Evolutionary conservation across 2,113 vertebrate species (phyloP).

Genomic region (Heloderma charlesbogerti): DNA sequence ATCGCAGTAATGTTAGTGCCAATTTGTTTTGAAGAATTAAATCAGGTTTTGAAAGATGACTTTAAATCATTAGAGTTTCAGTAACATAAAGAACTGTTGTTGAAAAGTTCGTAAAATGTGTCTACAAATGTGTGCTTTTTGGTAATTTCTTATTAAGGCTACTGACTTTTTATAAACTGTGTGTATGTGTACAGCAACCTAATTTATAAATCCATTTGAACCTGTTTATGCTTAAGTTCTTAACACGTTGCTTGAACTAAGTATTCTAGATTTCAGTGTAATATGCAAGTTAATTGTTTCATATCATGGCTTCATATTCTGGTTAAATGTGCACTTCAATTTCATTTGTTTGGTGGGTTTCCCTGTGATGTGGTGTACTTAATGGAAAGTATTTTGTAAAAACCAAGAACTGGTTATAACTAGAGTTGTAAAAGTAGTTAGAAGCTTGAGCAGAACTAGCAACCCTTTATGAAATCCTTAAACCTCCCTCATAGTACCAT

Average conservation of each 20-base stretch:
- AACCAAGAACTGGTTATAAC: neutral
- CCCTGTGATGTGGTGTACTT: neutral
- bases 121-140: neutral
- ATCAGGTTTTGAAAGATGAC: neutral
- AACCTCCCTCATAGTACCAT: neutral
- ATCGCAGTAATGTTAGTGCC: neutral
- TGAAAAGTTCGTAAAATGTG: neutral
- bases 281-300: neutral
- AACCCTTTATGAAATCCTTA: neutral
- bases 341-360: neutral
- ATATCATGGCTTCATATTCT: neutral
- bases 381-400: neutral
- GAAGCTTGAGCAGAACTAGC: neutral
- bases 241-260: neutral
- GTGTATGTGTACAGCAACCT: neutral
- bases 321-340: neutral
- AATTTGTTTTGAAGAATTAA: neutral
- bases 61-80: neutral
- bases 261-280: neutral
- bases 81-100: neutral
- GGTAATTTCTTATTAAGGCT: neutral
- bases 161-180: neutral
- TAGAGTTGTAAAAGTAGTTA: neutral
- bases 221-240: neutral
- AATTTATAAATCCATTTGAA: neutral